These are phyloP conservation scores for Mesorhabditis sp. DNA, from an alignment of 2,888 invertebrate species.

Conservation along the genomic window DNA sequence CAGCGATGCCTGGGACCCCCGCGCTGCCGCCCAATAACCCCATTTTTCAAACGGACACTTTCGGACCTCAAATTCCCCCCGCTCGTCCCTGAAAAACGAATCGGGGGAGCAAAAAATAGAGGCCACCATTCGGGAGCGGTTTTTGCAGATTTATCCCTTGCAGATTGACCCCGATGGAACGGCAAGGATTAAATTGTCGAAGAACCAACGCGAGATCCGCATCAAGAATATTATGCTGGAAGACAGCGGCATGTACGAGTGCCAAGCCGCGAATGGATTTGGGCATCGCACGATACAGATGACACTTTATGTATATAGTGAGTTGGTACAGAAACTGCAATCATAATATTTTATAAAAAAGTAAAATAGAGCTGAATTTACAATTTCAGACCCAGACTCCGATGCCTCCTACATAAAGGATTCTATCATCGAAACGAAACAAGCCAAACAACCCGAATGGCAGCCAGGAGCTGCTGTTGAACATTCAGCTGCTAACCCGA, in stretches of 20 bases:
- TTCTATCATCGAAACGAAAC: slow-evolving; percentile 17
- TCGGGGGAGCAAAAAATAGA: not conserved
- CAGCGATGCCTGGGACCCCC: not conserved
- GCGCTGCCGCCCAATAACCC: not conserved
- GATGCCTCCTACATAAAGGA: slow-evolving; percentile 26
- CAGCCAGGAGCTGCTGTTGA: slow-evolving; percentile 4
- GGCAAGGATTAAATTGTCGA: slow-evolving; percentile 32
- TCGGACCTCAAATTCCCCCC: not conserved
- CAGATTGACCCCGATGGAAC: slow-evolving; percentile 6
- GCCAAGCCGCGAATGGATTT: slow-evolving; percentile 54
- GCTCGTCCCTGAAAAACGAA: not conserved
- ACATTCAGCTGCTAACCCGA: slow-evolving; percentile 23
- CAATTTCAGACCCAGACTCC: slow-evolving; percentile 27
- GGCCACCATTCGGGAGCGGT: not conserved
- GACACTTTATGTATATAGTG: slow-evolving; percentile 47
- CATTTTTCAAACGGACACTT: slow-evolving; percentile 4
- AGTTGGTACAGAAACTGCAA: not conserved
- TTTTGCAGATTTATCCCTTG: not conserved
- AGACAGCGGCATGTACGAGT: slow-evolving; percentile 51
- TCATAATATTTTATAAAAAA: not conserved
- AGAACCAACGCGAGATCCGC: slow-evolving; percentile 43
- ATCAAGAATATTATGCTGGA: slow-evolving; percentile 43
- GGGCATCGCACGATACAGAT: slow-evolving; percentile 50
- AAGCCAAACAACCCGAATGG: slow-evolving; percentile 12
- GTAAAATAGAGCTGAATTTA: not conserved